Evolutionary conservation across 2,888 invertebrate species (phyloP).

Genomic region (Drosophila colorata): DNA sequence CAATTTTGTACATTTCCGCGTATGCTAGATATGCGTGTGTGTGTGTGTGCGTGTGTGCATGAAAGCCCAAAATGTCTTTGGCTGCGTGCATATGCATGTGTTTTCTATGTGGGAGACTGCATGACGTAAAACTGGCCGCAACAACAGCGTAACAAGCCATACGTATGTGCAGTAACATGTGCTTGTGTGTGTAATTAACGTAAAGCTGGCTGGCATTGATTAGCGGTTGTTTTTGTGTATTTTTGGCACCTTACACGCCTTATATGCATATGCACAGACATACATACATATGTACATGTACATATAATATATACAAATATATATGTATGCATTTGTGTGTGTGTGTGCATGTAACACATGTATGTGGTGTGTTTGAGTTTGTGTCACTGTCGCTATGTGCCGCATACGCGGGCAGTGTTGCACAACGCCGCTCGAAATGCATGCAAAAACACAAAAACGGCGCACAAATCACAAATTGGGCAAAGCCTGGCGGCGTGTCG

Average conservation of each 20-base stretch:
- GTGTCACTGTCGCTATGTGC: slow-evolving; percentile 75
- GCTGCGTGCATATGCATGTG: slow-evolving; percentile 29
- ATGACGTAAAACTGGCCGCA: slow-evolving; percentile 70
- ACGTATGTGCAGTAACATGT: slow-evolving; percentile 13
- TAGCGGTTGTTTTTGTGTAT: slow-evolving; percentile 48
- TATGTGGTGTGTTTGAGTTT: slow-evolving; percentile 26
- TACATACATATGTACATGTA: slow-evolving; percentile 5
- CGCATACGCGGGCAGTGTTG: slow-evolving; percentile 66
- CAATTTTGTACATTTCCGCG: slow-evolving; percentile 69
- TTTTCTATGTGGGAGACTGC: slow-evolving; percentile 66
- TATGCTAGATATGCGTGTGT: slow-evolving; percentile 33
- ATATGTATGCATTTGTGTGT: slow-evolving; percentile 6
- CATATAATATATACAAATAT: slow-evolving; percentile 1
- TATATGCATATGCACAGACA: slow-evolving; percentile 58
- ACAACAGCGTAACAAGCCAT: slow-evolving; percentile 46
- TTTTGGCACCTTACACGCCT: slow-evolving; percentile 63
- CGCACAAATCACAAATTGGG: slow-evolving; percentile 61
- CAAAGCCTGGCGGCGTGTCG: slow-evolving; percentile 26
- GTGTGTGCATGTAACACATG: slow-evolving; percentile 30
- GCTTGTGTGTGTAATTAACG: slow-evolving; percentile 57
- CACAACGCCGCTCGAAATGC: slow-evolving; percentile 58
- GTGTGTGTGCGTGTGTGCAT: slow-evolving; percentile 32
- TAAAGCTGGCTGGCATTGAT: slow-evolving; percentile 71
- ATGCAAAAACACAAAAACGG: slow-evolving; percentile 49
- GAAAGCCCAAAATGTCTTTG: slow-evolving; percentile 44